Evolutionary conservation across 2,113 vertebrate species (phyloP).

Genomic region (Halcyon senegalensis): DNA sequence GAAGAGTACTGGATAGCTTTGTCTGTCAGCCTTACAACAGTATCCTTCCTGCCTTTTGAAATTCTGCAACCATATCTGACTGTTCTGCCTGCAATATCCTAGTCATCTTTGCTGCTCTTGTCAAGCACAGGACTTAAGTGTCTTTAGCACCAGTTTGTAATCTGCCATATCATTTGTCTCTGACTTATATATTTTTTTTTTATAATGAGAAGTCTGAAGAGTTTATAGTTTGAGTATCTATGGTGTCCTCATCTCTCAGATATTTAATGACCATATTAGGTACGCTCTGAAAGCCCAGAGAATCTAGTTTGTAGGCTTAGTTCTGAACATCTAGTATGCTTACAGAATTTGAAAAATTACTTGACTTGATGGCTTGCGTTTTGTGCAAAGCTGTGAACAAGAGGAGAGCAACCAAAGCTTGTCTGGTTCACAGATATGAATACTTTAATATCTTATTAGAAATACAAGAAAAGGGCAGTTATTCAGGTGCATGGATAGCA

Average conservation of each 20-base stretch:
- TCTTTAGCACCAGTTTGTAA: neutral
- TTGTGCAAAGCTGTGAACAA: constrained; percentile 11
- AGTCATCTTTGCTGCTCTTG: neutral
- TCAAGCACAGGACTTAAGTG: neutral
- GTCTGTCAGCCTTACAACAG: neutral
- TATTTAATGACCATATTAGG: constrained; percentile 65
- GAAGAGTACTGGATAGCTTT: neutral
- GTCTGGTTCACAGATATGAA: neutral
- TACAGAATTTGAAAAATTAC: neutral
- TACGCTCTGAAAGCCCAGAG: constrained; percentile 22
- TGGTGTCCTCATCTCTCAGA: constrained; percentile 54
- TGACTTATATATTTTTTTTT: neutral
- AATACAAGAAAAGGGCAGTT: neutral
- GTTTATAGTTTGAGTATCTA: constrained; percentile 40
- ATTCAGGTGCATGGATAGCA: neutral
- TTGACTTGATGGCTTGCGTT: neutral
- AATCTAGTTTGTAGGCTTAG: constrained; percentile 13
- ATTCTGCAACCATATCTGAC: constrained; percentile 18
- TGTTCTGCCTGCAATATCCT: neutral
- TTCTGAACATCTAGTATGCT: neutral
- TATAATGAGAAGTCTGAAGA: neutral
- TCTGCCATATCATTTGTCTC: constrained; percentile 4
- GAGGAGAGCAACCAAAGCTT: neutral
- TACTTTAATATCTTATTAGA: neutral
- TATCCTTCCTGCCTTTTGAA: neutral